Evolutionary conservation across 2,113 vertebrate genomes (phyloP).

Genomic region (Chloroceryle aenea): DNA sequence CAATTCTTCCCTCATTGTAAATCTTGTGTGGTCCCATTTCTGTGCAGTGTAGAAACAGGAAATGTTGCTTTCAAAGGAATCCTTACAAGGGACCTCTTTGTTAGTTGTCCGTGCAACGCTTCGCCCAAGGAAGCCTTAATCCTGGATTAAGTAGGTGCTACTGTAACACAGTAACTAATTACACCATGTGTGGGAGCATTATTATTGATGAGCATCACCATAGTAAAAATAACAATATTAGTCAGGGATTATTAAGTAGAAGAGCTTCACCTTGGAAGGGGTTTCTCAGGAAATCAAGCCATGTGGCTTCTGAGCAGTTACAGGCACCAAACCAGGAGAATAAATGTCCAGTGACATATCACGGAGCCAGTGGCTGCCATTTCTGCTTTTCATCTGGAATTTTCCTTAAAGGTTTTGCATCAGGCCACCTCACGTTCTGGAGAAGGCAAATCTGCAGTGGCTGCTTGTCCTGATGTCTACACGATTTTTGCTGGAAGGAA

Average conservation of each 20-base stretch:
- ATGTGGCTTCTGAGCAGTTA: neutral
- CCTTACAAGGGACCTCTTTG: conserved; percentile 54
- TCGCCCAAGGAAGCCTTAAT: neutral
- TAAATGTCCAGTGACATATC: neutral
- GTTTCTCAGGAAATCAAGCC: neutral
- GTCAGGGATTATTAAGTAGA: neutral
- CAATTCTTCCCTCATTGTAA: conserved; percentile 69
- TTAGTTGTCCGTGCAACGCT: conserved; percentile 10
- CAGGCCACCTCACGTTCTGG: neutral
- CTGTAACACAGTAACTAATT: conserved; percentile 36
- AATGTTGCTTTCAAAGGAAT: conserved; percentile 64
- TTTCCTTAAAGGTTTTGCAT: neutral
- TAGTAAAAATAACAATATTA: neutral
- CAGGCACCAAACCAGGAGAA: neutral
- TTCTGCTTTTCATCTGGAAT: neutral
- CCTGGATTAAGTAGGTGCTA: conserved; percentile 60
- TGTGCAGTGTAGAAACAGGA: conserved; percentile 31
- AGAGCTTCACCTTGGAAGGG: neutral
- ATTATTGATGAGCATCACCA: conserved; percentile 18
- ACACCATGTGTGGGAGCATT: neutral
- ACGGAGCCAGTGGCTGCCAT: fast-evolving
- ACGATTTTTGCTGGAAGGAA: neutral
- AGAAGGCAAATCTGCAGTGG: neutral
- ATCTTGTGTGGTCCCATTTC: conserved; percentile 69
- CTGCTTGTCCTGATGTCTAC: fast-evolving